A percentile compares a stretch with the other conserved stretches of the same genome.
phyloP scores from a whole-genome alignment of 2,888 invertebrate species.

The Pterostichus niger region DNA sequence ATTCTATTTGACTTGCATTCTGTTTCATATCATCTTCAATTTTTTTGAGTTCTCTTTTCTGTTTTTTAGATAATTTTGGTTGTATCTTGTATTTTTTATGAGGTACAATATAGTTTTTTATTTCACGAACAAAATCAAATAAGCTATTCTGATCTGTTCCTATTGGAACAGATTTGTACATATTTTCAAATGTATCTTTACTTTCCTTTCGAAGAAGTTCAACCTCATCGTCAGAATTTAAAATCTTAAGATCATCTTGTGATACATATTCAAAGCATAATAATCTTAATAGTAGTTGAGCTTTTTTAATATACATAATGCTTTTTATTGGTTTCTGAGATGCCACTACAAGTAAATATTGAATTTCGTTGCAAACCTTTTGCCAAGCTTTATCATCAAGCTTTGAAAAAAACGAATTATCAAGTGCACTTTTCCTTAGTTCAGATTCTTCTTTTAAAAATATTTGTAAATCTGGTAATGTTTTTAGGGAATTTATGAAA shows the following conservation, averaged over 20 bases:
- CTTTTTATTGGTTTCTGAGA: neutral
- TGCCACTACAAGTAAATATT: conserved; percentile 8
- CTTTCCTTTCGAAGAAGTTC: neutral
- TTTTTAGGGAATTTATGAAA: conserved; percentile 26
- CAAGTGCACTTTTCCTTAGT: neutral
- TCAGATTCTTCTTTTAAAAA: neutral
- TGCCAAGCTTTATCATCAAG: neutral
- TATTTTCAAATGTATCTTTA: neutral
- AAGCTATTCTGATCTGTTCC: neutral
- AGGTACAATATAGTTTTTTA: neutral
- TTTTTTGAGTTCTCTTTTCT: too few relatives aligned
- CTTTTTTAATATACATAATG: neutral
- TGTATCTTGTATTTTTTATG: neutral
- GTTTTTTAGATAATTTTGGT: neutral
- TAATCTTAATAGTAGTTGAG: neutral
- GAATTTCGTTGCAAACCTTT: neutral
- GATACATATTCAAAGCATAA: neutral
- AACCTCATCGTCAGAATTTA: neutral
- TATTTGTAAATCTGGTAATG: neutral
- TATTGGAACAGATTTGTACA: neutral
- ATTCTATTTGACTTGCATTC: too few relatives aligned
- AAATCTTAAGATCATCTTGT: too few relatives aligned
- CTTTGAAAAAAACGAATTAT: neutral
- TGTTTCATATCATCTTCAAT: too few relatives aligned
- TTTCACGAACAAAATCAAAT: neutral